Conservation (phyloP, 1,140 invertebrate genomes). For the Pararge aegeria region DNA sequence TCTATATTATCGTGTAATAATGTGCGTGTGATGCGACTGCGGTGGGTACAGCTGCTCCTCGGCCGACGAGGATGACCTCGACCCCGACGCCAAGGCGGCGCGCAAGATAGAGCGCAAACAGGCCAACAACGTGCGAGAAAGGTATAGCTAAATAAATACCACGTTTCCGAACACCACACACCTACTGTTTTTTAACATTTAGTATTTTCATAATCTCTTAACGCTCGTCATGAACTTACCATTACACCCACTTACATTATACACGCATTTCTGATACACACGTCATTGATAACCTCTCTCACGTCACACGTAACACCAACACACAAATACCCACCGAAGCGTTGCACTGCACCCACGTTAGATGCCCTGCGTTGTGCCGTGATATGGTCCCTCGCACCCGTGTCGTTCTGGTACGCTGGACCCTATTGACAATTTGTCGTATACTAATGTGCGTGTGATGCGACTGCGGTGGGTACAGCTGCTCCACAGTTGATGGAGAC, state of each 20-base stretch:
- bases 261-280: too few relatives aligned
- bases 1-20: background rate
- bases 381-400: background rate
- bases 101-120: background rate
- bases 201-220: too few relatives aligned
- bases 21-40: background rate
- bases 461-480: conserved; percentile 66
- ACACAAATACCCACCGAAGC: too few relatives aligned
- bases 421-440: background rate
- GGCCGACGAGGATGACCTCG: conserved; percentile 82
- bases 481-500: conserved; percentile 68
- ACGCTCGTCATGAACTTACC: too few relatives aligned
- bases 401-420: background rate
- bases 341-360: too few relatives aligned
- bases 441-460: conserved; percentile 1
- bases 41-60: conserved; percentile 83
- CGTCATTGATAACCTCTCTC: too few relatives aligned
- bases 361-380: too few relatives aligned
- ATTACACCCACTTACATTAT: too few relatives aligned
- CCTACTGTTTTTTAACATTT: too few relatives aligned
- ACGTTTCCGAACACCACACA: background rate
- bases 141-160: background rate
- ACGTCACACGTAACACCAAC: background rate
- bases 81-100: background rate
- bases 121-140: background rate